phyloP scores from a whole-genome alignment of 2,113 vertebrate species.

The Onychostruthus taczanowskii region DNA sequence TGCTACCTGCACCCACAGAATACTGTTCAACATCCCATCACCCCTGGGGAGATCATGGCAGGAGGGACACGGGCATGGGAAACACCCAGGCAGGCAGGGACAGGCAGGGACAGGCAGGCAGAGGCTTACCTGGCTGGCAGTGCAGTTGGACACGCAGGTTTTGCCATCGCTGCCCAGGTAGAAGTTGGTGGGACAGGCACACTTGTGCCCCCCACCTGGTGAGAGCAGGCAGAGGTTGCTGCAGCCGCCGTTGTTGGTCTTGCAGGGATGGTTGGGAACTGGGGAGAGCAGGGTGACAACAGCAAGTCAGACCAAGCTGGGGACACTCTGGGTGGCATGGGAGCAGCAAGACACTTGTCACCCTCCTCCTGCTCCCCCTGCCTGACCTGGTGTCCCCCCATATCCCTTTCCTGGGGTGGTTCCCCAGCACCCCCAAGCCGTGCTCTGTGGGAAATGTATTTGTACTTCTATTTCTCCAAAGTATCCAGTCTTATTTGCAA shows the following conservation, averaged over 20 bases:
- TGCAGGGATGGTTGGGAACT: conserved; percentile 92
- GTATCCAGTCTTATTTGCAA: not conserved
- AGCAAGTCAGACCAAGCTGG: accelerated
- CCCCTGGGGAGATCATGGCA: accelerated
- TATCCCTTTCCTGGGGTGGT: accelerated
- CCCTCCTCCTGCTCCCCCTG: not conserved
- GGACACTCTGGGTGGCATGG: accelerated
- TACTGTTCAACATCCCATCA: accelerated
- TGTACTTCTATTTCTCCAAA: not conserved
- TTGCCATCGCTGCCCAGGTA: conserved; percentile 88
- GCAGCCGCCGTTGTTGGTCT: conserved; percentile 89
- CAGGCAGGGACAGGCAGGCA: not conserved
- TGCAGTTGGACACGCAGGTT: conserved; percentile 97
- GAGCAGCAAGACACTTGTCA: not conserved
- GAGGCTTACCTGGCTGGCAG: conserved; percentile 88
- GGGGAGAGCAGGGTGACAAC: conserved; percentile 46
- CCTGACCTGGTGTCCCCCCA: accelerated
- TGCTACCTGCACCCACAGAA: not conserved
- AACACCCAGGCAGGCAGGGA: not conserved
- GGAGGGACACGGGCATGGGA: not conserved
- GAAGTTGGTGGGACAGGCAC: conserved; percentile 97
- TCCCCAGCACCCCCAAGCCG: not conserved
- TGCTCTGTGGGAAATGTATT: not conserved
- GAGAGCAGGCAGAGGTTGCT: conserved; percentile 95
- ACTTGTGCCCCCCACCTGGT: conserved; percentile 87